These are phyloP conservation scores for Bombus sibiricus DNA, from an alignment of 1,140 invertebrate genomes.

Conservation along the genomic window DNA sequence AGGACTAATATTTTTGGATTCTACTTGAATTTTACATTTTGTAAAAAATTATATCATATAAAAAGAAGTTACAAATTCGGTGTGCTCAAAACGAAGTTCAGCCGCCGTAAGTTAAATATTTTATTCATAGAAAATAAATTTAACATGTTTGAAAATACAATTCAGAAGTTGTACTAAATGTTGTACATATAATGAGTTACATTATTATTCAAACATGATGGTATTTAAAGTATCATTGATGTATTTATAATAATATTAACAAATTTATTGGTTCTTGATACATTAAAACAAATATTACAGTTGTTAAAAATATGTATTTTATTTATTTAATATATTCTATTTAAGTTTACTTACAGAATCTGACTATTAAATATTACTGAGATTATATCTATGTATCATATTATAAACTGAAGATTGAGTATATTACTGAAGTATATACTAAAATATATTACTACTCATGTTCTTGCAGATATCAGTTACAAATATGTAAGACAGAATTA, in stretches of 20 bases:
- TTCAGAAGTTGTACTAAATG: background rate
- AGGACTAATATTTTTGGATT: background rate
- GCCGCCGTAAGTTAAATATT: background rate
- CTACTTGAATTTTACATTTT: background rate
- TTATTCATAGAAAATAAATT: background rate
- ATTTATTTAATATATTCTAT: background rate
- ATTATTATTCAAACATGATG: no score
- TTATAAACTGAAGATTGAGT: background rate
- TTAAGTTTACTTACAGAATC: background rate
- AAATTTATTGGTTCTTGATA: no score
- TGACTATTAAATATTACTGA: background rate
- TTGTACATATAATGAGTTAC: no score
- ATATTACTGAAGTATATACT: conserved; percentile 87
- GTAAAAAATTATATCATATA: background rate
- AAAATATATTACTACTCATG: conserved; percentile 99
- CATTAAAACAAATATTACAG: no score
- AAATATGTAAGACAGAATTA: conserved; percentile 88
- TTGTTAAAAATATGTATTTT: background rate
- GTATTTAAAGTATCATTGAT: background rate
- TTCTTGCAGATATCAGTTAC: conserved; percentile 98
- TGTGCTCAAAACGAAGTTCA: background rate
- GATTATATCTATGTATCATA: background rate
- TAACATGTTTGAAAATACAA: background rate
- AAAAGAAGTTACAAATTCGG: background rate
- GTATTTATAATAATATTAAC: background rate